Percentiles rank a stretch among this genome's conserved stretches.
These are phyloP conservation scores for Quadroppia sp. DNA, from an alignment of 2,888 invertebrate species.

Conservation along the genomic window DNA sequence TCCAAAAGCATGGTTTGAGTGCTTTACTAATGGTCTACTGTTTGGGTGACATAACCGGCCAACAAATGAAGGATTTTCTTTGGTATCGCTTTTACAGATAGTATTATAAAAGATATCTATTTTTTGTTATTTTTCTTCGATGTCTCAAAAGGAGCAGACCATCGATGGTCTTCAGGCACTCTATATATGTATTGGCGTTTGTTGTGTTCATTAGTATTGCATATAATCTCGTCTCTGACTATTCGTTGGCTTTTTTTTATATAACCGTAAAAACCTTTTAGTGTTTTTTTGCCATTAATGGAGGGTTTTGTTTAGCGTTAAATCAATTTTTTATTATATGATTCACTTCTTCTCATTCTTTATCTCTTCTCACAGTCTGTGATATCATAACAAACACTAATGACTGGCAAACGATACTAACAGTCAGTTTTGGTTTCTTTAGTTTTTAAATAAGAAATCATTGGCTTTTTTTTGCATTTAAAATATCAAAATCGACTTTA, in stretches of 20 bases:
- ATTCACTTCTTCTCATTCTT: slow-evolving; percentile 17
- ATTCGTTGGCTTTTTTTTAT: not conserved
- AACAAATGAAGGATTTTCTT: not conserved
- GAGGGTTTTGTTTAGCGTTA: slow-evolving; percentile 33
- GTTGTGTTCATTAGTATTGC: slow-evolving; percentile 27
- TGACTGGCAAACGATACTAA: slow-evolving; percentile 28
- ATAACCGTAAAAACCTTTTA: slow-evolving; percentile 35
- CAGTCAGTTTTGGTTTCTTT: too few relatives aligned
- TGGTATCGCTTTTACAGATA: not conserved
- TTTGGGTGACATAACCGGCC: slow-evolving; percentile 6
- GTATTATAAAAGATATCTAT: slow-evolving; percentile 5
- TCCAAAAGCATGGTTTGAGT: slow-evolving; percentile 2
- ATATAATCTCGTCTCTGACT: slow-evolving; percentile 24
- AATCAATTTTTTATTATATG: slow-evolving; percentile 37
- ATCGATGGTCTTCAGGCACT: not conserved
- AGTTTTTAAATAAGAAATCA: slow-evolving; percentile 20
- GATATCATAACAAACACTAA: slow-evolving; percentile 6
- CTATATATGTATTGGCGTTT: not conserved
- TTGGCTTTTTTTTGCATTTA: not conserved
- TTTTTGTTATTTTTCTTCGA: not conserved
- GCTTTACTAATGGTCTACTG: slow-evolving; percentile 26
- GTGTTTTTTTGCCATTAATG: slow-evolving; percentile 33
- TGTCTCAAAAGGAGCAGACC: not conserved
- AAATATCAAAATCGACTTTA: not conserved
- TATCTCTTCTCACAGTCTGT: not conserved